Base-by-base conservation (phyloP, 2,113 vertebrate species). In the Lagenorhynchus albirostris region DNA sequence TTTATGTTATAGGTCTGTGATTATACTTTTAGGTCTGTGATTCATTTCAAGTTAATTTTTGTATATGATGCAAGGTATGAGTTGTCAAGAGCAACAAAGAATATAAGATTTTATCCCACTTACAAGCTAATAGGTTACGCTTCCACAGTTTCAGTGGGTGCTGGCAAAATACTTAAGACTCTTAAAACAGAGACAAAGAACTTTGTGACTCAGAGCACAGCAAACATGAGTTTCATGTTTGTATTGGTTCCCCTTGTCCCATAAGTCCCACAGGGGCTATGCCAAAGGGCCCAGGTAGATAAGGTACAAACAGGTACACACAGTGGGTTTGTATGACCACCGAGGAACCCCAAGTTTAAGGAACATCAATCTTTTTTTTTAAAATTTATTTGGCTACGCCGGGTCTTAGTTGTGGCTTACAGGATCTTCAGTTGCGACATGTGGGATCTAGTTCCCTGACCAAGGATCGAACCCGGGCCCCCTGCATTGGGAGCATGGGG, bases 31-130 rank as follows among this genome's bases (percentile, higher is more conserved):
- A 85, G 71, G 15, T 70, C 38, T 85, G 33, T 85, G 41, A 70
- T 62, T 86, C 71, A 79, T 60, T 84, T 95, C 71, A 77, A 85
- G 53, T 85, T 79, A 62, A 77, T 86, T 91, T 95, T 91, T 80
- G 41, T 50, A 71, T 63, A 21, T 62, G 7, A 70, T 91, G 41
- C 53, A 91, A 73, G 7, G 63, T 90, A 41, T 71, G 33, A 21
- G 26, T 77, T 70, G 79, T 89, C 60, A 83, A 77, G 50, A 87
- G 18, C 8, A 12, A 33, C 60, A 83, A 60, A 84, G 5, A 33
- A 53, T 70, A n/a, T 84, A 44, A 93, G 33, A 84, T 62, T 84
- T 93, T 84, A 77, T 26, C 29, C 31, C 81, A 63, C 62, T 77
- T 88, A 18, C 18, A 83, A 55, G 60, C 31, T 88, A 89, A 63